These are phyloP conservation scores for Meriones psammophilus DNA, from an alignment of 2,797 vertebrate species.

Conservation along the genomic window DNA sequence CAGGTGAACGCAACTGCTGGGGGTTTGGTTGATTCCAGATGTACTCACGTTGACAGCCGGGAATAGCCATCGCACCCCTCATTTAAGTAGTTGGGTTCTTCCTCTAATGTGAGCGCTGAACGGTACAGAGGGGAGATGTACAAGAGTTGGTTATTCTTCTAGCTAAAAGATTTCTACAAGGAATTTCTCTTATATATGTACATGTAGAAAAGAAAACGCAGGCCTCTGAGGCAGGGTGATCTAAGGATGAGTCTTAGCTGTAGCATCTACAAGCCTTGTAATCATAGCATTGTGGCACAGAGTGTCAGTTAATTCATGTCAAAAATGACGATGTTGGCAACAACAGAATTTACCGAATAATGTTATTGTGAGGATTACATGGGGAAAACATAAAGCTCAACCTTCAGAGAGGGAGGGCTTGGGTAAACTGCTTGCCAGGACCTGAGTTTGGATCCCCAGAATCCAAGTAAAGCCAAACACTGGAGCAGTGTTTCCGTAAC, in stretches of 20 bases:
- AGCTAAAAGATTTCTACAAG: not conserved
- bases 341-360: constrained; percentile 9
- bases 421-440: not conserved
- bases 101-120: not conserved
- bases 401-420: not conserved
- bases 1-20: not conserved
- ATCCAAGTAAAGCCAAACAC: not conserved
- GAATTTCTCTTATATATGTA: not conserved
- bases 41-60: not conserved
- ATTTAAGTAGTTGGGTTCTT: not conserved
- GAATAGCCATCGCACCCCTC: not conserved
- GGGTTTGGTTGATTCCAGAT: not conserved
- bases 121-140: not conserved
- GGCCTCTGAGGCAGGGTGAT: not conserved
- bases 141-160: not conserved
- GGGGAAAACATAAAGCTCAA: not conserved
- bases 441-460: not conserved
- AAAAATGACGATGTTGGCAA: constrained; percentile 21
- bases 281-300: not conserved
- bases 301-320: constrained; percentile 51
- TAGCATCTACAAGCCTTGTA: constrained; percentile 30
- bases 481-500: not conserved
- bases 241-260: not conserved
- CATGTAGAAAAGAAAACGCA: not conserved
- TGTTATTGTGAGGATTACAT: not conserved